Conservation (phyloP, 2,113 vertebrate species). For the Limanda limanda region DNA sequence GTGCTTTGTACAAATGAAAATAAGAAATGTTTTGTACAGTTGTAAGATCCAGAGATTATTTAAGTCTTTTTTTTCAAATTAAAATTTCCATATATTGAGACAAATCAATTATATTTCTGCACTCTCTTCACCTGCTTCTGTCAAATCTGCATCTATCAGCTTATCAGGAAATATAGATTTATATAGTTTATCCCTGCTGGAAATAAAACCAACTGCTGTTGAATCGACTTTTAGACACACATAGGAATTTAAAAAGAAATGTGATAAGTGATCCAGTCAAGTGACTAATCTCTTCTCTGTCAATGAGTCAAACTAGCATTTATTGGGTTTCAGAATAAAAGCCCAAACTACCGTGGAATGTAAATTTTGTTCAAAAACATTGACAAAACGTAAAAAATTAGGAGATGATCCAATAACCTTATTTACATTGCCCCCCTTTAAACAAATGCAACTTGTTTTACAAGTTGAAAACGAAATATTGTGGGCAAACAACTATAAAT, state of each 20-base stretch:
- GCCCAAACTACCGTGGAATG: background rate
- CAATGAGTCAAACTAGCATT: background rate
- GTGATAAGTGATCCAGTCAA: background rate
- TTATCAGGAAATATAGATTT: background rate
- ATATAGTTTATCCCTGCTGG: background rate
- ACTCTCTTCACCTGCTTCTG: background rate
- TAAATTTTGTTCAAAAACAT: background rate
- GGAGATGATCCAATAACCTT: too few relatives aligned
- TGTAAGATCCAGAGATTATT: slow-evolving; percentile 49
- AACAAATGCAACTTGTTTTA: too few relatives aligned
- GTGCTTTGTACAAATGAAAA: slow-evolving; percentile 17
- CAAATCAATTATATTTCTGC: background rate
- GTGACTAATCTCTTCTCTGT: slow-evolving; percentile 19
- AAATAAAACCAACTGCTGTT: background rate
- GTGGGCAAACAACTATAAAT: too few relatives aligned
- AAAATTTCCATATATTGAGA: slow-evolving; percentile 44
- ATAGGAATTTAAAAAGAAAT: background rate
- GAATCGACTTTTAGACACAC: background rate
- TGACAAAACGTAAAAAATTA: too few relatives aligned
- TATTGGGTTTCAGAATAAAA: slow-evolving; percentile 49
- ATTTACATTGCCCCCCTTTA: too few relatives aligned
- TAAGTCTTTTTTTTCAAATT: slow-evolving; percentile 65
- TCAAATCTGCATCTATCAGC: background rate
- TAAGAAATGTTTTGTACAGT: slow-evolving; percentile 58
- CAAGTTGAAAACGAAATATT: too few relatives aligned